Evolutionary conservation across 2,888 invertebrate genomes (phyloP).

Genomic region (Acrobasis suavella): DNA sequence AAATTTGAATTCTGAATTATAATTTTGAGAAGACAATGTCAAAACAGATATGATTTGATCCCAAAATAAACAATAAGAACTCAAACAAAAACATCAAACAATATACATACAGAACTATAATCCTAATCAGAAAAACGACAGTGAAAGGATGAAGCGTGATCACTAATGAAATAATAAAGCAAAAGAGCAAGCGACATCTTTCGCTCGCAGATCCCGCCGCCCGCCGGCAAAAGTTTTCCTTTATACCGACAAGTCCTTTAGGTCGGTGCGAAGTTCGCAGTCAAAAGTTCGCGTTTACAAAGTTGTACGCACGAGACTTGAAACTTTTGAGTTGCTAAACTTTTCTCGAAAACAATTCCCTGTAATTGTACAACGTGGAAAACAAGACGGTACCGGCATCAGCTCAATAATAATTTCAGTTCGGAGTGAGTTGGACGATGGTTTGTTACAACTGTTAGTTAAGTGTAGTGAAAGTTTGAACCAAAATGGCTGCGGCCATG

Average conservation of each 20-base stretch:
- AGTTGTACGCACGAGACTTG: constrained; percentile 64
- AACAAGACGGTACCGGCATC: constrained; percentile 46
- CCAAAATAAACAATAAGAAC: background rate
- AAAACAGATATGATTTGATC: background rate
- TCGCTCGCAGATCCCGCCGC: constrained; percentile 31
- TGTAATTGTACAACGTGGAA: constrained; percentile 39
- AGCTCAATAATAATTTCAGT: constrained; percentile 18
- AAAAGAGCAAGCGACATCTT: constrained; percentile 39
- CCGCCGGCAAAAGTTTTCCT: constrained; percentile 59
- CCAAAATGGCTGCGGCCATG: constrained; percentile 82
- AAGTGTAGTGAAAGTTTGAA: constrained; percentile 39
- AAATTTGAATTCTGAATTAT: background rate
- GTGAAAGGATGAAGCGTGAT: constrained; percentile 25
- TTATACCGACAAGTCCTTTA: constrained; percentile 52
- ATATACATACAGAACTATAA: background rate
- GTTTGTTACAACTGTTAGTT: constrained; percentile 30
- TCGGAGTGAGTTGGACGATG: constrained; percentile 7
- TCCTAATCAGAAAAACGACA: background rate
- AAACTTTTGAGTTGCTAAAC: constrained; percentile 64
- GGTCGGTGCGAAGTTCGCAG: constrained; percentile 67
- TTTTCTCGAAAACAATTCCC: constrained; percentile 62
- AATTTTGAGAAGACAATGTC: background rate
- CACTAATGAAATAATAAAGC: constrained; percentile 31
- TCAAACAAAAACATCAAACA: background rate
- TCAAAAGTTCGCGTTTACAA: constrained; percentile 65